phyloP scores from a whole-genome alignment of 2,888 invertebrate genomes.

The Ochropacha duplaris region DNA sequence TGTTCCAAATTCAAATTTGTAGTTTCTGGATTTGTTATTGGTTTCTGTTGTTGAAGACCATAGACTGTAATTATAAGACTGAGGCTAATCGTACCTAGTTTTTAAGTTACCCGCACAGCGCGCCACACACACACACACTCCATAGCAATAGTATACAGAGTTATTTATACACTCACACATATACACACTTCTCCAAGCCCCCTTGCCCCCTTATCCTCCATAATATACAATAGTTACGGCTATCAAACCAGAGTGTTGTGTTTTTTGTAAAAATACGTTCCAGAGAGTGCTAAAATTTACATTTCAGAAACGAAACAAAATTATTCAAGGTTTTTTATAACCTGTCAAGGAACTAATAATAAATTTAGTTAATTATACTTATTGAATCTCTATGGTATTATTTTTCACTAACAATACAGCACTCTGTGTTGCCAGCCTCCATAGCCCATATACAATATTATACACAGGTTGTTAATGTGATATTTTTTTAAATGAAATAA shows the following conservation, averaged over 20 bases:
- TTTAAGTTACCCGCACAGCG: slow-evolving; percentile 55
- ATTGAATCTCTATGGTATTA: slow-evolving; percentile 6
- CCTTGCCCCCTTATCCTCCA: slow-evolving; percentile 66
- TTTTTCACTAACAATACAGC: slow-evolving; percentile 37
- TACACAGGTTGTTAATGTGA: slow-evolving; percentile 70
- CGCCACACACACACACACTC: slow-evolving; percentile 35
- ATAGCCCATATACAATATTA: slow-evolving; percentile 74
- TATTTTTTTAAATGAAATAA: slow-evolving; percentile 54
- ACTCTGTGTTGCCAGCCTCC: slow-evolving; percentile 57
- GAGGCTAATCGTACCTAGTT: slow-evolving; percentile 48
- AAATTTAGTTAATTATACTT: neutral
- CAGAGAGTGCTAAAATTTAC: neutral
- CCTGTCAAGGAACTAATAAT: too few relatives aligned
- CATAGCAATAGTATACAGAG: slow-evolving; percentile 66
- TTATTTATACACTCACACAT: slow-evolving; percentile 70
- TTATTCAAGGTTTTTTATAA: too few relatives aligned
- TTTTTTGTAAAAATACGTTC: slow-evolving; percentile 26
- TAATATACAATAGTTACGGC: slow-evolving; percentile 69
- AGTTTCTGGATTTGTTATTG: neutral
- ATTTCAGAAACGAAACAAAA: too few relatives aligned
- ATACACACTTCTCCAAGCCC: slow-evolving; percentile 57
- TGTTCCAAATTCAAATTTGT: neutral
- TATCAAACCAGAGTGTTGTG: slow-evolving; percentile 51
- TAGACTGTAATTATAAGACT: slow-evolving; percentile 60
- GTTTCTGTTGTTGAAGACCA: neutral